Base-by-base conservation (phyloP, 92 coral and sea anemone genomes). In the Plumapathes pennacea region DNA sequence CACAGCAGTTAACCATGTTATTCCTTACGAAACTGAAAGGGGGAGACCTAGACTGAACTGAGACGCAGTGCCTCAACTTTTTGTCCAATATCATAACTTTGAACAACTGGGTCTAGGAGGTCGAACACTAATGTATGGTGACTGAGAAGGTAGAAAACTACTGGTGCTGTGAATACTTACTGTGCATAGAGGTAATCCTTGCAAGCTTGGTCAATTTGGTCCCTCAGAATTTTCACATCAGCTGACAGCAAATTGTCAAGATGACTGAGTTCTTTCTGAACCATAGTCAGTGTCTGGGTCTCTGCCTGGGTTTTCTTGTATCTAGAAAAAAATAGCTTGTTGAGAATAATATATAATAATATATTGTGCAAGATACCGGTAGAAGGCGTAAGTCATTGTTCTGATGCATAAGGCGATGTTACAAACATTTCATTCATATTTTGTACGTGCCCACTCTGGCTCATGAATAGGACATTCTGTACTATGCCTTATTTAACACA, bases 261-360 rank as follows among this genome's bases (percentile, higher is more conserved):
- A 29, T 77, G 96, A 54, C 82, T 77, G 28, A 92, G 76, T 58
- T 92, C 98, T 53, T 92, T 77, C 70, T 88, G 98, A 20, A 92
- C 98, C 25, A 76, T 36, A 25, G 85, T 70, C 3, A 92, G 77
- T 10, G 86, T 81, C 10, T 85, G 80, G 1, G 98, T 82, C 42
- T 92, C 98, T 47, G 89, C 91, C 53, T 88, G 85, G 38, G 98
- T 88, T 56, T 55, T 88, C 65, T 71, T 72, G 54, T 80, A 81
- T 54, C 97, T 89, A 55, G n/a, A 12, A 26, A 24, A 52, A 51
- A 61, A 1, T 12, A 50, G 24, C 26, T 30, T 31, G 23, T 29
- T 10, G 18, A 24, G 7, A 3, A 11, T 14, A 13, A n/a, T n/a
- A n/a, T n/a, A n/a, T n/a, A n/a, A n/a, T n/a, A n/a, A n/a, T n/a